Evolutionary conservation across 2,113 vertebrate genomes (phyloP), one percentile per base, ranked within the genome.

Genomic region (Crotophaga sulcirostris): DNA sequence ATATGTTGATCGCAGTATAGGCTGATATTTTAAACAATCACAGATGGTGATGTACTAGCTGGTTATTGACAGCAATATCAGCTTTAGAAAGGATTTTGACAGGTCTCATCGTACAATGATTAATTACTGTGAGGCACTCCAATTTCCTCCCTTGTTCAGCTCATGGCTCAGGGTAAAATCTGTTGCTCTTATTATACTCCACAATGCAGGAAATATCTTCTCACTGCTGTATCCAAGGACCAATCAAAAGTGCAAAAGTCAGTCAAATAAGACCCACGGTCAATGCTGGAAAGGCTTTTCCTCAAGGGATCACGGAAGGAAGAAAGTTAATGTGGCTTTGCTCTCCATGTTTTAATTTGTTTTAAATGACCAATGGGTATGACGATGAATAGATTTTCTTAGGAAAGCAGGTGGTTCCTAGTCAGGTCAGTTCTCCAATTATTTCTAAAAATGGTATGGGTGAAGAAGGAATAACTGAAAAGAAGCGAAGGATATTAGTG

Each of bases 111-210:
- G 95, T 97, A 95, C 95, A 86, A 99, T 99, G 99, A 99, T 99
- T 99, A 99, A 99, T 99, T 99, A 99, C 99, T 91, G 93, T 8
- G 59, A 97, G 97, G 98, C 98, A 90, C 98, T 99, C 98, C 98
- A 98, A 98, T 98, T 99, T 99, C 99, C 99, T 99, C 97, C 97
- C 94, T 97, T 97, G 97, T 93, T 97, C 98, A 96, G 97, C 97
- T 98, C 94, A 81, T 93, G 86, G 98, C 98, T 97, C 74, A 96
- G 97, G 97, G 97, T 98, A 97, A 98, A 98, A 98, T 90, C 98
- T 94, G 97, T 97, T 97, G 98, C 98, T 98, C 97, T 95, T 97
- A 96, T 99, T 99, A 98, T 97, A 97, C 94, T 94, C 69, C 96
- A 93, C 94, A 94, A 73, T 92, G 97, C 98, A 98, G 98, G 98